Conservation (phyloP, 2,113 vertebrate genomes). For the Stictonetta naevosa region DNA sequence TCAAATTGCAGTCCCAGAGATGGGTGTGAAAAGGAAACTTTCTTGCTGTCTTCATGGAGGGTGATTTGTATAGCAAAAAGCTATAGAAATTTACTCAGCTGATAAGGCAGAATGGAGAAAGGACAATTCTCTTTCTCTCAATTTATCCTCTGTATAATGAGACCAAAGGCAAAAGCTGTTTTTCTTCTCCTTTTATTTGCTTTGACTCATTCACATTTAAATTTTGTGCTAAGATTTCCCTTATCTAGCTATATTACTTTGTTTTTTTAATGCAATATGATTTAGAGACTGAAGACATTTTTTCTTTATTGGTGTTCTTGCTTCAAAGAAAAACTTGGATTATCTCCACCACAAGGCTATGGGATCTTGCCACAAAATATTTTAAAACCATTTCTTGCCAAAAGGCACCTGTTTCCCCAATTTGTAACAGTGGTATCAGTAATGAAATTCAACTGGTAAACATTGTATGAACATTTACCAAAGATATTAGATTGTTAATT, state of each 20-base stretch:
- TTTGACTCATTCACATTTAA: neutral
- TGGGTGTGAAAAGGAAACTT: accelerated
- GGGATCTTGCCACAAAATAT: neutral
- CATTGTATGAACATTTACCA: neutral
- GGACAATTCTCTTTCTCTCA: neutral
- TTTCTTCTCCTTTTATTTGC: neutral
- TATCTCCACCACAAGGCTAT: neutral
- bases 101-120: neutral
- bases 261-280: neutral
- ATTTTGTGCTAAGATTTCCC: neutral
- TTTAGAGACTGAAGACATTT: neutral
- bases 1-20: neutral
- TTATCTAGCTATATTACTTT: neutral
- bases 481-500: neutral
- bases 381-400: neutral
- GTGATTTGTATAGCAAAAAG: neutral
- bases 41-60: neutral
- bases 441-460: neutral
- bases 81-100: neutral
- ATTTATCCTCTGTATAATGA: neutral
- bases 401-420: neutral
- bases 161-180: accelerated
- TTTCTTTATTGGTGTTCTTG: neutral
- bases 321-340: neutral
- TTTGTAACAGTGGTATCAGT: neutral